Base-by-base conservation (phyloP, 2,888 invertebrate species). In the Philereme transversata region DNA sequence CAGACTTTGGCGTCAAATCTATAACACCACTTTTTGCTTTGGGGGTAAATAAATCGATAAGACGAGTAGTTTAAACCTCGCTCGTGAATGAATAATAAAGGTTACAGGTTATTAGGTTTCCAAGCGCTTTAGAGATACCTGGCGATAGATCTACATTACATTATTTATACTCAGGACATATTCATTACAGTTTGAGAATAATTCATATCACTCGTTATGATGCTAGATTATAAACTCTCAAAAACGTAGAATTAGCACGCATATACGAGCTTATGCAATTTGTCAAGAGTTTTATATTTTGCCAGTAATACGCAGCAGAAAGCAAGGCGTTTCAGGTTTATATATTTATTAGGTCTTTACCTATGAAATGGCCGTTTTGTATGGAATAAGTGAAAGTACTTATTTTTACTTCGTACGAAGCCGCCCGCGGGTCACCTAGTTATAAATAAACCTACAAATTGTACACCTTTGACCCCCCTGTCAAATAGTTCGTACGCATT, bases 1-100 rank as follows among this genome's bases (percentile, higher is more conserved):
- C n/a, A n/a, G n/a, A n/a, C n/a, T n/a, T n/a, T n/a, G n/a, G n/a
- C n/a, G n/a, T n/a, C n/a, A n/a, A n/a, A n/a, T n/a, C n/a, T n/a
- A n/a, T n/a, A n/a, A 22, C 22, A 22, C 1, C 22, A 22, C 22
- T 22, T 22, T 22, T 22, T 22, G 22, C 22, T 22, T 22, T 3
- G 22, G 22, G 22, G 22, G 22, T 55, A 55, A 48, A 48, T 36
- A 55, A 55, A 33, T 48, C 41, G 43, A 53, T 35, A 51, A 34
- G 35, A n/a, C 9, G 53, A 33, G 40, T 54, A 54, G 33, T 47
- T 54, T 55, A n/a, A 47, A 48, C 55, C 55, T 55, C 33, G 41
- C 46, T 5, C 41, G 48, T 48, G 34, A 55, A 55, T 55, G 43
- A 55, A 48, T 48, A 38, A 48, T 55, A 55, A 48, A 48, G 55